Evolutionary conservation across 2,113 vertebrate genomes (phyloP), one percentile per base, ranked within the genome.

Genomic region (Oceanites oceanicus): DNA sequence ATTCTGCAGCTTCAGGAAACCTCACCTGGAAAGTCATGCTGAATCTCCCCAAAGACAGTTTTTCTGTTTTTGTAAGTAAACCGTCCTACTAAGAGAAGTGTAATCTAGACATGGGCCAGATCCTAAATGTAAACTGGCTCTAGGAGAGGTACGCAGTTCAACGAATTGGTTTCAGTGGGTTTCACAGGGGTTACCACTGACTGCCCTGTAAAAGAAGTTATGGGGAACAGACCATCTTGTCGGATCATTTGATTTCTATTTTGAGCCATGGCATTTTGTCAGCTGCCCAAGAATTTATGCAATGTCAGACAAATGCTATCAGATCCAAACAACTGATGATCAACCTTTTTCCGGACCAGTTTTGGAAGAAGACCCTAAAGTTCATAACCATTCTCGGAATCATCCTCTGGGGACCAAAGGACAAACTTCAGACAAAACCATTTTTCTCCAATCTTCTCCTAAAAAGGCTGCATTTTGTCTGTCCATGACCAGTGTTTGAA

Each of bases 251-350:
- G 27, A 75, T 53, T 89, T 89, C 91, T 94, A 81, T 92, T 96
- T 90, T 87, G 65, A 93, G 72, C 73, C 13, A 10, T 44, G 65
- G 76, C 26, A 90, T 84, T 95, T 92, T 94, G 84, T 84, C 79
- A 88, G 67, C 65, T 58, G 32, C 38, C 36, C 73, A 84, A 84
- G 75, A 88, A 92, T 85, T 82, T 87, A 74, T 32, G 27, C 68
- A 67, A 70, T 73, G 90, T 61, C 67, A 90, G 45, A 82, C 70
- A 91, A 82, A 66, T 65, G 29, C 32, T 80, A 61, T 74, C 71
- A 77, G 72, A 80, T 70, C 30, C 53, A 86, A 86, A 72, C 47
- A 89, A 91, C 65, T 9, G 18, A 88, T 44, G n/a, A 63, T 36
- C n/a, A 80, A 1, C 13, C 34, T 88, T 93, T 95, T 84, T 86